Percentiles rank a stretch among this genome's conserved stretches.
Evolutionary conservation across 1,140 invertebrate species (phyloP).

Genomic region (Tetramorium simillimum): DNA sequence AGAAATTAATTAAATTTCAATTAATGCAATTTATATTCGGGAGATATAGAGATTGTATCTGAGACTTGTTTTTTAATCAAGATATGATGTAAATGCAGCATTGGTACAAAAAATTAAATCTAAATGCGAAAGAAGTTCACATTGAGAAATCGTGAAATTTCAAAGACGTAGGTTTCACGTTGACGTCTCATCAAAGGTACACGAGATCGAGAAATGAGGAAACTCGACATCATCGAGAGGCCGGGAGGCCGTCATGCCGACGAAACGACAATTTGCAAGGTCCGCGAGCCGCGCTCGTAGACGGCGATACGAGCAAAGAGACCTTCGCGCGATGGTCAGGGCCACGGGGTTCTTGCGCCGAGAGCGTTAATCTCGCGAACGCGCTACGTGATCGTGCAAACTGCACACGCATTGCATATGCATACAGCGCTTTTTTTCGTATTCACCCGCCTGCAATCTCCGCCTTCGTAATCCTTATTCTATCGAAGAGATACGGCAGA

Average conservation of each 20-base stretch:
- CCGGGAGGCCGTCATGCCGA: conserved; percentile 29
- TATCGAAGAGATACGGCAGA: not conserved
- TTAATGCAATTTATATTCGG: not conserved
- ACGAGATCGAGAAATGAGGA: conserved; percentile 44
- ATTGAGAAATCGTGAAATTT: not conserved
- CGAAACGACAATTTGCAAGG: conserved; percentile 60
- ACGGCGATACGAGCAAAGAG: conserved; percentile 57
- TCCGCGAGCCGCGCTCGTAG: conserved; percentile 49
- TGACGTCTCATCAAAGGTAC: not conserved
- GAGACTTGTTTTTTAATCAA: not conserved
- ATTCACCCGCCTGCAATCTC: conserved; percentile 12
- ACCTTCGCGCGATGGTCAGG: conserved; percentile 60
- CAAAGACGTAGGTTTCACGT: not conserved
- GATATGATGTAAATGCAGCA: not conserved
- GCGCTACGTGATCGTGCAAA: conserved; percentile 61
- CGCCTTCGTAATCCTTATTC: conserved; percentile 7
- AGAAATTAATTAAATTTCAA: not conserved
- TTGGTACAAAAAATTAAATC: not conserved
- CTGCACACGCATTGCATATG: conserved; percentile 43
- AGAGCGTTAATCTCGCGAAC: conserved; percentile 62
- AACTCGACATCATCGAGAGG: conserved; percentile 39
- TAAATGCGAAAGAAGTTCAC: not conserved
- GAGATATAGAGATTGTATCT: not conserved
- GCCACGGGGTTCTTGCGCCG: conserved; percentile 59
- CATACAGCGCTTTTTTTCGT: conserved; percentile 35